Base-by-base conservation (phyloP, 2,888 invertebrate species). In the Orthosia cruda region DNA sequence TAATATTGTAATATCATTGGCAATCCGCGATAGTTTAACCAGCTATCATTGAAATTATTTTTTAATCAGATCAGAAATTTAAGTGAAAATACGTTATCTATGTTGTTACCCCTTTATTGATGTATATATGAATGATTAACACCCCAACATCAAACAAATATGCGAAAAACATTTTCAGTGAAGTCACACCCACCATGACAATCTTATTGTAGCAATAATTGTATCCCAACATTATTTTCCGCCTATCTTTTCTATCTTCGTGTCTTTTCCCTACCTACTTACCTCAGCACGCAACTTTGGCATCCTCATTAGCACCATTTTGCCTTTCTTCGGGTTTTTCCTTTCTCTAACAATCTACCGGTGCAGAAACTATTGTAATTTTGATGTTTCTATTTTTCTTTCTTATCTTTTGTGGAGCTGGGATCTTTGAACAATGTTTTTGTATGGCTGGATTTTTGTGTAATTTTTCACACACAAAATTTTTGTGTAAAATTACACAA, bases 301-400 rank as follows among this genome's bases (percentile, higher is more conserved):
- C 74, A 32, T 63, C 71, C 83, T 85, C 83, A 83, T 86, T 86
- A 87, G 76, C 57, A 71, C 23, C 32, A 71, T 71, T 74, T 74
- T 40, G 40, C 68, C 45, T 76, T 70, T 40, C 72, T 74, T 77
- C 47, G 54, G 50, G 63, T 74, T 76, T 77, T 77, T 59, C 71
- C 63, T 54, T 77, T 64, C 57, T 71, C 59, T 63, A 78, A 74
- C 32, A 70, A 70, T 65, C 57, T 77, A 49, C 72, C 74, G 66
- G 20, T 63, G 59, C 62, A 71, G 54, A 84, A 81, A 77, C 87
- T 82, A 65, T 74, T 84, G 73, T 84, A 71, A 81, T 68, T 59
- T 64, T 49, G 23, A 70, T 74, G 18, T 65, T 47, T 49, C 62
- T 64, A 26, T 74, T 82, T 83, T 72, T 54, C 32, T 71, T 49